These are phyloP conservation scores for Agrotis ipsilon DNA, from an alignment of 2,888 invertebrate species.

Conservation along the genomic window DNA sequence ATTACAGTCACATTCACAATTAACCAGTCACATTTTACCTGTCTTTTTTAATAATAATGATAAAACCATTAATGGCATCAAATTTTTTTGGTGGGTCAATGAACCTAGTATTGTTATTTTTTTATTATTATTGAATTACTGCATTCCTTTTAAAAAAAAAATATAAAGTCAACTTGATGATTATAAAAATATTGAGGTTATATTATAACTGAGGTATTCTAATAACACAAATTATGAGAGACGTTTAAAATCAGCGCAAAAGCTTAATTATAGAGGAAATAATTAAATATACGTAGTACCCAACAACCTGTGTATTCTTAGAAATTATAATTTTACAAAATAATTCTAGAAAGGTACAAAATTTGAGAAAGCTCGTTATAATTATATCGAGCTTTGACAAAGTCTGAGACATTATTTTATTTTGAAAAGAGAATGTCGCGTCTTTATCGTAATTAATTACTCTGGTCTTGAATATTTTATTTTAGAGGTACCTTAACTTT, in stretches of 20 bases:
- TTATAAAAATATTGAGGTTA: no score
- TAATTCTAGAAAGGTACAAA: not conserved
- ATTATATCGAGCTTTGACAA: conserved; percentile 23
- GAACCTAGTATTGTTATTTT: no score
- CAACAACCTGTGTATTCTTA: not conserved
- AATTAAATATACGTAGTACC: not conserved
- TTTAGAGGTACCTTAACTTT: not conserved
- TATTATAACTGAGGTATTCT: not conserved
- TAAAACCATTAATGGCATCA: no score
- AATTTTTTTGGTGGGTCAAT: no score
- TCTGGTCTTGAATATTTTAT: conserved; percentile 16
- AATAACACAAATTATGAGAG: no score
- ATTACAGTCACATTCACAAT: no score
- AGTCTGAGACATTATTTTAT: conserved; percentile 21
- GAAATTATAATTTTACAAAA: not conserved
- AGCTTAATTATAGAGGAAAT: not conserved
- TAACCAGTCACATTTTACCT: no score
- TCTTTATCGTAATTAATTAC: conserved; percentile 25
- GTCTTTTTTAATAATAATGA: no score
- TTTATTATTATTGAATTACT: no score
- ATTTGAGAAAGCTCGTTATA: conserved; percentile 14
- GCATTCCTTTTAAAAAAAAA: no score
- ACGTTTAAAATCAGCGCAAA: not conserved
- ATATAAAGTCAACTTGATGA: no score
- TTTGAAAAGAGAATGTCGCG: not conserved